Evolutionary conservation across 2,888 invertebrate genomes (phyloP).

Genomic region (Lapara coniferarum): DNA sequence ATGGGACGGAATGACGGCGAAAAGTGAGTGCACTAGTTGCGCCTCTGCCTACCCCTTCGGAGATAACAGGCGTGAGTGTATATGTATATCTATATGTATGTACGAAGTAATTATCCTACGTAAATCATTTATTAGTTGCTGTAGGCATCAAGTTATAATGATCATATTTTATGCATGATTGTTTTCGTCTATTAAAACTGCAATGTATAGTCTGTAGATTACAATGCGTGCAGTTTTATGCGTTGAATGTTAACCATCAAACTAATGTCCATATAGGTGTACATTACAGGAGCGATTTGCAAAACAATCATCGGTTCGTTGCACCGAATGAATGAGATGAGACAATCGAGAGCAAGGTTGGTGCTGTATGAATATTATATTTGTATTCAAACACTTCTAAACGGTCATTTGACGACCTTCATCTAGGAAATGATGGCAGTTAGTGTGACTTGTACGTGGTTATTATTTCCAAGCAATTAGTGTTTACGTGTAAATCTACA

Average conservation of each 20-base stretch:
- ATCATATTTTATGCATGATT: no score
- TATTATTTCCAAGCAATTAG: conserved; percentile 37
- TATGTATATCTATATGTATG: no score
- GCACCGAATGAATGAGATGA: conserved; percentile 62
- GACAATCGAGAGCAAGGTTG: conserved; percentile 74
- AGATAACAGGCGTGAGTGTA: no score
- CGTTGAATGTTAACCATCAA: conserved; percentile 1
- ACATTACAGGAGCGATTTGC: conserved; percentile 40
- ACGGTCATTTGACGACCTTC: conserved; percentile 44
- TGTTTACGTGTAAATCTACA: conserved; percentile 24
- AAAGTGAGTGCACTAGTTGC: no score
- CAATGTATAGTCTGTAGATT: no score
- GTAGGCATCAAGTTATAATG: no score
- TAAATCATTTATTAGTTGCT: no score
- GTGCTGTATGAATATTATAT: conserved; percentile 45
- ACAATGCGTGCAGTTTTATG: background rate
- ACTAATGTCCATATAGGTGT: conserved; percentile 12
- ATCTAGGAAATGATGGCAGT: conserved; percentile 42
- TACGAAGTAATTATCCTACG: no score
- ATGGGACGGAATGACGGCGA: no score
- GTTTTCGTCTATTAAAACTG: no score
- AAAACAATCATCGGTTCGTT: conserved; percentile 61
- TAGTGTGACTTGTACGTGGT: conserved; percentile 33
- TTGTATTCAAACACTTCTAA: conserved; percentile 29
- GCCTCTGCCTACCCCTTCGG: no score